Evolutionary conservation across 2,797 vertebrate genomes (phyloP).

Genomic region (Parauchenoglanis ngamensis): DNA sequence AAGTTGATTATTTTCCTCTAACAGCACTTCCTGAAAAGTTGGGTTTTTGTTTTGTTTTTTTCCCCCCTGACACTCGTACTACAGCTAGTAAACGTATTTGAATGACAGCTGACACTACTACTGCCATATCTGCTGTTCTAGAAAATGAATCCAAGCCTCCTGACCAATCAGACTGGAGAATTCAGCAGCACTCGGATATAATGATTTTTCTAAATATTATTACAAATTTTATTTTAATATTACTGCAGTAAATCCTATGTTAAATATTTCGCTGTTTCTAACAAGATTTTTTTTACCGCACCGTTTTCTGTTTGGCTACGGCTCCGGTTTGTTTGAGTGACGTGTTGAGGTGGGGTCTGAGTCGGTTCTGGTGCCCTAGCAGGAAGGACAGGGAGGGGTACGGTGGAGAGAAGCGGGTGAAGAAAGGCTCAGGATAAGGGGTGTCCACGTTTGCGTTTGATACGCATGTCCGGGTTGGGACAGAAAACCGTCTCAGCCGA

Average conservation of each 20-base stretch:
- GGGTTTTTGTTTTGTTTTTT: too few species aligned
- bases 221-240: not conserved
- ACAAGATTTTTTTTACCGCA: not conserved
- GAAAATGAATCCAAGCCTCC: not conserved
- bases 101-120: not conserved
- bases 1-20: not conserved
- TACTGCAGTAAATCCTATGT: not conserved
- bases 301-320: not conserved
- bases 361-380: conserved; percentile 72
- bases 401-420: conserved; percentile 55
- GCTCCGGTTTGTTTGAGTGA: not conserved
- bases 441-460: conserved; percentile 14
- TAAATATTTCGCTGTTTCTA: not conserved
- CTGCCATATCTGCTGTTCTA: not conserved
- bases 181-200: not conserved
- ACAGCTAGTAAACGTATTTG: not conserved
- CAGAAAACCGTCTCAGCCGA: conserved; percentile 71
- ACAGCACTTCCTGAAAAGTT: not conserved
- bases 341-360: conserved; percentile 46
- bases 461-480: conserved; percentile 49
- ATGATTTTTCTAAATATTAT: not conserved
- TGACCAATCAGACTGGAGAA: not conserved
- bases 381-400: conserved; percentile 72
- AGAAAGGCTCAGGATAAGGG: conserved; percentile 20
- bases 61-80: not conserved